phyloP scores from a whole-genome alignment of 2,797 vertebrate species.

The Buphagus erythrorhynchus region DNA sequence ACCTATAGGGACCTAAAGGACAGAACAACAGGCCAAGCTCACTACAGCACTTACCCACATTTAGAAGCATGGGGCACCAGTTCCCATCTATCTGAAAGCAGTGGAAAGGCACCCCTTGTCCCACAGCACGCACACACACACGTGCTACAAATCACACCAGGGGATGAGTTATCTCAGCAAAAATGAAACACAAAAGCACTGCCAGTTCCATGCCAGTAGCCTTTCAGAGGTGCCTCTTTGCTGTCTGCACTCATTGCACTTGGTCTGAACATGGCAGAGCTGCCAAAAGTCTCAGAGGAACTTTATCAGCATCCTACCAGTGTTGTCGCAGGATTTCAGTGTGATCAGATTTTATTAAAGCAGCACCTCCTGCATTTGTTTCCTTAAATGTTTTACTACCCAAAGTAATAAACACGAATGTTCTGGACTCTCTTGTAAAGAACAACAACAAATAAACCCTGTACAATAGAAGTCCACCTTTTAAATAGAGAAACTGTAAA shows the following conservation, averaged over 20 bases:
- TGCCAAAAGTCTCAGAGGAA: background rate
- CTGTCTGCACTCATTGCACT: background rate
- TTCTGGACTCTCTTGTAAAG: background rate
- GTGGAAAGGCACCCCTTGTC: background rate
- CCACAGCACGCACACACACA: background rate
- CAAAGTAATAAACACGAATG: slow-evolving; percentile 1
- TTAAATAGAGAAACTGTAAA: slow-evolving; percentile 34
- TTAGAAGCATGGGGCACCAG: background rate
- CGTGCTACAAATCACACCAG: fast-evolving
- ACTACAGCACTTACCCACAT: background rate
- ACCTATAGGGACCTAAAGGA: background rate
- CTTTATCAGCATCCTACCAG: background rate
- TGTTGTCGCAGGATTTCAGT: background rate
- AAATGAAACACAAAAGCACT: fast-evolving
- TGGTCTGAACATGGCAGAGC: background rate
- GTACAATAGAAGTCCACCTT: background rate
- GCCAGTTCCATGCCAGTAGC: background rate
- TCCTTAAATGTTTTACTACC: background rate
- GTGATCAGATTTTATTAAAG: background rate
- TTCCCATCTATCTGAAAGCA: background rate
- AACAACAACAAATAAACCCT: background rate
- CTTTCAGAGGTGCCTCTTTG: background rate
- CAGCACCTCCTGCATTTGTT: background rate
- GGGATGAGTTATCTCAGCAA: background rate
- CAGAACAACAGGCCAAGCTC: background rate